phyloP scores from a whole-genome alignment of 2,113 vertebrate species.

The Electrona antarctica region DNA sequence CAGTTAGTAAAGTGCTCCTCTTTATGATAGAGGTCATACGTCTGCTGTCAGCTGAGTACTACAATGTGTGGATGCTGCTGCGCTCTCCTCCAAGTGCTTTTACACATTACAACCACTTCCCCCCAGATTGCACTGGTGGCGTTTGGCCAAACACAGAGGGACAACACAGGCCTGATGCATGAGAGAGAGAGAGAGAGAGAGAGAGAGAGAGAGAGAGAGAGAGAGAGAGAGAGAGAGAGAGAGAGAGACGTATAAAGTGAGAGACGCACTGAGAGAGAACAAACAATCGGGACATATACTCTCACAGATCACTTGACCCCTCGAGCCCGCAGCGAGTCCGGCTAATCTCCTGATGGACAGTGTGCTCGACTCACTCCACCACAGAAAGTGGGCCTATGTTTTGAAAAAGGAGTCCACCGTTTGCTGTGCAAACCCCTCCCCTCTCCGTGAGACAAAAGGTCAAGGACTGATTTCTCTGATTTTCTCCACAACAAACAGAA shows the following conservation, averaged over 20 bases:
- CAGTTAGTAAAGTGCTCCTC: no score
- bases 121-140: no score
- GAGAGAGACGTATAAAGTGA: background rate
- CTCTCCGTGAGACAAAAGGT: conserved; percentile 54
- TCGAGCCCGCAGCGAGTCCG: conserved; percentile 11
- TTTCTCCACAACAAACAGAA: conserved; percentile 37
- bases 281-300: conserved; percentile 15
- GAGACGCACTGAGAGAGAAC: conserved; percentile 2
- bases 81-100: no score
- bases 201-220: background rate
- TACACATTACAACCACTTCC: no score
- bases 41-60: no score
- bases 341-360: conserved; percentile 16
- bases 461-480: conserved; percentile 40
- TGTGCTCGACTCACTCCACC: background rate
- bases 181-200: background rate
- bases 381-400: conserved; percentile 4
- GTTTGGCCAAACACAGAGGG: no score
- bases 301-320: background rate
- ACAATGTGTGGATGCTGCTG: no score
- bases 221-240: background rate
- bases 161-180: no score
- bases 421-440: conserved; percentile 21
- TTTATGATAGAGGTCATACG: no score
- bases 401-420: conserved; percentile 19